These are phyloP conservation scores for Sebastes nivosus DNA, from an alignment of 2,797 vertebrate genomes.

Conservation along the genomic window DNA sequence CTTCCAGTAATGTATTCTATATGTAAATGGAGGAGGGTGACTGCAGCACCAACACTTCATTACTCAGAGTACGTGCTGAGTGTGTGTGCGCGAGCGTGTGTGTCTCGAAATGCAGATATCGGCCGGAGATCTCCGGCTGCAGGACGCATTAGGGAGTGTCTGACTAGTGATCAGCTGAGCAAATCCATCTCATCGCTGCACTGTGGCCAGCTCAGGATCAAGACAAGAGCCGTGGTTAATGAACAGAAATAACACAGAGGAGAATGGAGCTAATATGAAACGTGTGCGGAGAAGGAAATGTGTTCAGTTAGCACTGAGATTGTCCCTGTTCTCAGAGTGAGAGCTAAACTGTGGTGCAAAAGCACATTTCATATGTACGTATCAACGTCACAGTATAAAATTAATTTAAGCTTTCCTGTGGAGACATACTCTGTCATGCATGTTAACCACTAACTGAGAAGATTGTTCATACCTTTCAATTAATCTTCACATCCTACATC, in stretches of 20 bases:
- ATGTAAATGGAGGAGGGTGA: constrained; percentile 67
- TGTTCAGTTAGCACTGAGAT: neutral
- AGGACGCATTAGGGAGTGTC: neutral
- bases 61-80: constrained; percentile 44
- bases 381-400: neutral
- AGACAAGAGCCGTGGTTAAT: neutral
- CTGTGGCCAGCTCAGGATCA: neutral
- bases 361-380: neutral
- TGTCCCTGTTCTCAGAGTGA: neutral
- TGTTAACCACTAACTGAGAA: neutral
- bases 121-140: neutral
- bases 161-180: constrained; percentile 45
- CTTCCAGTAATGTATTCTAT: constrained; percentile 70
- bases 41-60: constrained; percentile 62
- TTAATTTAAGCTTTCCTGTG: no score
- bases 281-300: neutral
- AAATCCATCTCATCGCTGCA: neutral
- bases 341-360: neutral
- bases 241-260: neutral
- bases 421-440: no score
- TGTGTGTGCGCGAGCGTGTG: neutral
- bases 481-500: neutral
- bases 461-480: neutral
- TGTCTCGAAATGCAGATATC: neutral
- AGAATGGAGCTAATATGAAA: neutral